A percentile compares a stretch with the other conserved stretches of the same genome.
phyloP scores from a whole-genome alignment of 2,113 vertebrate genomes.

The Ploceus nigricollis region DNA sequence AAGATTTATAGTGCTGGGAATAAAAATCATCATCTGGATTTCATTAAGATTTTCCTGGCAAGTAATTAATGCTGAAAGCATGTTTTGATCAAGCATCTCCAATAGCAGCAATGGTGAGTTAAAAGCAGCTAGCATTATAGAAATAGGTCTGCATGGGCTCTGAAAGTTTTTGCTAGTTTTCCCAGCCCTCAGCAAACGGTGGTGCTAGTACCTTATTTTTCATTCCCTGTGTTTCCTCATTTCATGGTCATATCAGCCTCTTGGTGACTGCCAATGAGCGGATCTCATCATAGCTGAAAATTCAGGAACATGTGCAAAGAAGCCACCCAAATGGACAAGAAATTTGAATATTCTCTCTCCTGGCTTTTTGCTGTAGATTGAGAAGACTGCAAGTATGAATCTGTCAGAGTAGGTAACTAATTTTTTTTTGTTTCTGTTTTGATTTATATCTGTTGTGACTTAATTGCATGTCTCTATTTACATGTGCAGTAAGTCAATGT shows the following conservation, averaged over 20 bases:
- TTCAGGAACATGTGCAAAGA: constrained; percentile 72
- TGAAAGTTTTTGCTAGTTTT: constrained; percentile 56
- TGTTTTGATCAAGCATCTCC: background rate
- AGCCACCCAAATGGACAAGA: constrained; percentile 65
- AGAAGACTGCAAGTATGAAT: constrained; percentile 71
- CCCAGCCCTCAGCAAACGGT: constrained; percentile 77
- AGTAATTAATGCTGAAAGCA: constrained; percentile 32
- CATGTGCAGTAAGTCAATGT: background rate
- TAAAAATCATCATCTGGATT: constrained; percentile 37
- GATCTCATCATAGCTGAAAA: constrained; percentile 76
- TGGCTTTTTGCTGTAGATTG: constrained; percentile 53
- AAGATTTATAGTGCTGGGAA: constrained; percentile 42
- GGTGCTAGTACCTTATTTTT: constrained; percentile 82
- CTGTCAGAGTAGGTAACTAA: constrained; percentile 69
- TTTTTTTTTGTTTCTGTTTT: constrained; percentile 37
- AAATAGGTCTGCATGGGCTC: background rate
- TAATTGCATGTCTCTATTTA: constrained; percentile 41
- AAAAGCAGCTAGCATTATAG: background rate
- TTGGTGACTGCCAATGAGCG: constrained; percentile 69
- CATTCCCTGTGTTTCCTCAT: constrained; percentile 70
- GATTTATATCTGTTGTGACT: constrained; percentile 52
- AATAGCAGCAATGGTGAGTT: background rate
- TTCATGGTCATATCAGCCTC: constrained; percentile 75
- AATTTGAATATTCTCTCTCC: constrained; percentile 52
- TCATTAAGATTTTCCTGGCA: constrained; percentile 36